Conservation (phyloP, 2,888 invertebrate genomes). For the Apocheima hispidaria region DNA sequence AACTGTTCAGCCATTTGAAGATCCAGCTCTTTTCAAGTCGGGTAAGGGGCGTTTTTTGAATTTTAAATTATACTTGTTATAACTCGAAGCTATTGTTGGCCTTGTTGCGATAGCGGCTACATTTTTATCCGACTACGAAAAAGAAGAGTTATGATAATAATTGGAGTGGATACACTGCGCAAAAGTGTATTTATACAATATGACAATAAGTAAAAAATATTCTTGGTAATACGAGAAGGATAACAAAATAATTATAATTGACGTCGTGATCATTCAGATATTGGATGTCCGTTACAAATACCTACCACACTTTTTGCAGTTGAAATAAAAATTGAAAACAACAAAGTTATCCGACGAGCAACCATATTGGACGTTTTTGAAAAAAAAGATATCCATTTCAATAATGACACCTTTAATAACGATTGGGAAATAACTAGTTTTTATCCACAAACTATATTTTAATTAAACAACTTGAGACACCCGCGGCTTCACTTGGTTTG, state of each 20-base stretch:
- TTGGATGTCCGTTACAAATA: background rate
- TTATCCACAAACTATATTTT: background rate
- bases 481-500: background rate
- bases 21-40: no score
- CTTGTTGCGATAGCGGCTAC: no score
- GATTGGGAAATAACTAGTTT: constrained; percentile 12
- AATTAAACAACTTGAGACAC: background rate
- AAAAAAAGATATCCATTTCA: constrained; percentile 41
- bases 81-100: no score
- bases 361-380: constrained; percentile 5
- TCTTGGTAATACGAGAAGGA: background rate
- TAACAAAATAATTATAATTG: background rate
- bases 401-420: constrained; percentile 19
- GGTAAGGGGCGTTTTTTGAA: no score
- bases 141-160: no score
- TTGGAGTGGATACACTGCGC: no score
- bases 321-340: constrained; percentile 5
- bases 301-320: constrained; percentile 1
- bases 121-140: no score
- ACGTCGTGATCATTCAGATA: background rate
- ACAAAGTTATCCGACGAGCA: background rate
- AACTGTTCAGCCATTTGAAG: no score
- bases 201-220: no score
- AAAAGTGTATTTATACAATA: no score
- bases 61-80: no score